Evolutionary conservation across 2,113 vertebrate species (phyloP).

Genomic region (Gulo gulo): DNA sequence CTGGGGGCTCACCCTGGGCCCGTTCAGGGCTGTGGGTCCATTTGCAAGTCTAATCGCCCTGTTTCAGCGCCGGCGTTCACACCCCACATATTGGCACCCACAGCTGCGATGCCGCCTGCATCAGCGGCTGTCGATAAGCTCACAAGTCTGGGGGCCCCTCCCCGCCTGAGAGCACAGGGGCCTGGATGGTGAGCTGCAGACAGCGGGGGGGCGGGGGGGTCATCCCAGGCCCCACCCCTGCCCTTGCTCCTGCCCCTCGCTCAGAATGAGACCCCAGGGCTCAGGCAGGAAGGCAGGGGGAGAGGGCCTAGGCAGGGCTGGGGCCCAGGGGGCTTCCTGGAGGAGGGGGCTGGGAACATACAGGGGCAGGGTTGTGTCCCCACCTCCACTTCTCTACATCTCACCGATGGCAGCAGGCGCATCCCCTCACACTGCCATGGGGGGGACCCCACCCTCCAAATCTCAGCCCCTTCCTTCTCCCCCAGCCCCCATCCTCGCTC

Average conservation of each 20-base stretch:
- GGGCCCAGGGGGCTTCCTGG: background rate
- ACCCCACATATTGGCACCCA: background rate
- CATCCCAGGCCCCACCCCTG: background rate
- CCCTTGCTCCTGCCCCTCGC: background rate
- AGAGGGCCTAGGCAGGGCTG: background rate
- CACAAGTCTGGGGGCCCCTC: background rate
- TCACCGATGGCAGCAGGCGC: too few species aligned
- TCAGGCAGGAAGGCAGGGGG: background rate
- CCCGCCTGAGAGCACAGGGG: rapidly evolving
- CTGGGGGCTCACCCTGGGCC: rapidly evolving
- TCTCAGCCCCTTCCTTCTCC: background rate
- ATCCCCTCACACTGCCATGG: background rate
- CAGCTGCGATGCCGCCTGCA: background rate
- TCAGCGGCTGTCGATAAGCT: rapidly evolving
- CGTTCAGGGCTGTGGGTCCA: background rate
- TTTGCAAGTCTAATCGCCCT: background rate
- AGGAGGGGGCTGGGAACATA: background rate
- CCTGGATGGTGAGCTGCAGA: rapidly evolving
- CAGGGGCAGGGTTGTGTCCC: background rate
- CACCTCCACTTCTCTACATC: background rate
- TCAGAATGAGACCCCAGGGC: background rate
- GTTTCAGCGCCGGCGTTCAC: background rate
- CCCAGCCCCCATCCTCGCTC: too few species aligned
- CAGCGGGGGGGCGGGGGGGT: background rate
- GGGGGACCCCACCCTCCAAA: background rate